These are phyloP conservation scores for Grapholita molesta DNA, from an alignment of 1,140 invertebrate genomes.

Conservation along the genomic window DNA sequence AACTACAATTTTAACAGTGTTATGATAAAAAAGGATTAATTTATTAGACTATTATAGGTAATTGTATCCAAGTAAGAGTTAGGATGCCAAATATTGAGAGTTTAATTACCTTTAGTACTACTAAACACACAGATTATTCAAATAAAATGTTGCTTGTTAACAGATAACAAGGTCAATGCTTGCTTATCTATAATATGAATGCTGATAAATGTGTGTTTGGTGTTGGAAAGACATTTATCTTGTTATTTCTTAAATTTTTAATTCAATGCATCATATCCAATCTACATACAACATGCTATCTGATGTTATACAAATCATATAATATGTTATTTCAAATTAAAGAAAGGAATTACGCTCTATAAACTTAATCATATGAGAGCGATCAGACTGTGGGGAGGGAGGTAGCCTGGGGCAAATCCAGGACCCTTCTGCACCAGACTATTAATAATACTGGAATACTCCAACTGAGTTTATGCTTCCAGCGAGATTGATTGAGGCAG, in stretches of 20 bases:
- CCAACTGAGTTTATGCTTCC: no score
- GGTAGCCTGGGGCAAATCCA: no score
- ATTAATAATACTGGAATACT: no score
- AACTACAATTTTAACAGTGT: background rate
- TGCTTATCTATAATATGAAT: background rate
- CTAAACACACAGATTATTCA: background rate
- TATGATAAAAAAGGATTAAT: background rate
- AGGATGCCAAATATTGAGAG: background rate
- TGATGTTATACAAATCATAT: no score
- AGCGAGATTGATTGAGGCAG: no score
- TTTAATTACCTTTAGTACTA: background rate
- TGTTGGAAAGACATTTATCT: background rate
- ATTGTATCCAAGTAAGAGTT: background rate
- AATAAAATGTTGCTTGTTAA: background rate
- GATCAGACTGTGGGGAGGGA: no score
- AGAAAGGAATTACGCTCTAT: no score
- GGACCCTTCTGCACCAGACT: no score
- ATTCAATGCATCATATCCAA: no score
- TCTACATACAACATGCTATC: no score
- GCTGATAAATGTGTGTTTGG: background rate
- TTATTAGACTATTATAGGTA: background rate
- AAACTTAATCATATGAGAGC: no score
- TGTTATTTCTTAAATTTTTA: background rate
- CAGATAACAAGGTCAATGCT: conserved; percentile 13
- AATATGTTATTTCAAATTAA: no score